Percentiles rank a stretch among this genome's conserved stretches.
These are phyloP conservation scores for Sphaeramia orbicularis DNA, from an alignment of 2,797 vertebrate species.

Conservation along the genomic window DNA sequence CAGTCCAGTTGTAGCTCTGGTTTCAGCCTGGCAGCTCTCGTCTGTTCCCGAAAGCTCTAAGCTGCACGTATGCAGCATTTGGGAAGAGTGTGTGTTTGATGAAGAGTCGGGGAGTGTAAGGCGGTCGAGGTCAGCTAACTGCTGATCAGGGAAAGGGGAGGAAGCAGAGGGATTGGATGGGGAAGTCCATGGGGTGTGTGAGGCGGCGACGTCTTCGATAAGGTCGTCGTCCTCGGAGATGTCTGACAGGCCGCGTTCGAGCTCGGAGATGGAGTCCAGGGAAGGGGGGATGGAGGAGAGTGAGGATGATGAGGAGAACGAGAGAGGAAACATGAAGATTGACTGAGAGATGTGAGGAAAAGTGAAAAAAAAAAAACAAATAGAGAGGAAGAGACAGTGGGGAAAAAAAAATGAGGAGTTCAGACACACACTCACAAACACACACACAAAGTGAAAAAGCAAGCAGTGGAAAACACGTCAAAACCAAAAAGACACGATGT, in stretches of 20 bases:
- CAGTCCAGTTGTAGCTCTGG: constrained; percentile 42
- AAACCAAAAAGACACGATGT: constrained; percentile 17
- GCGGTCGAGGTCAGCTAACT: constrained; percentile 60
- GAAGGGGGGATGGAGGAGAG: constrained; percentile 84
- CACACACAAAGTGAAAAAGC: constrained; percentile 22
- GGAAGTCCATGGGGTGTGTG: constrained; percentile 29
- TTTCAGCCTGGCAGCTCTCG: constrained; percentile 38
- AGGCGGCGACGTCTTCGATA: constrained; percentile 18
- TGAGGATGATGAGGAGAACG: constrained; percentile 85
- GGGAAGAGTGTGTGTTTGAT: constrained; percentile 78
- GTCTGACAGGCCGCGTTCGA: constrained; percentile 89
- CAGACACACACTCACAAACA: background rate
- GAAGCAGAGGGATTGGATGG: constrained; percentile 48
- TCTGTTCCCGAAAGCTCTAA: constrained; percentile 34
- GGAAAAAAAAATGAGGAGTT: background rate
- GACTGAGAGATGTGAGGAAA: constrained; percentile 73
- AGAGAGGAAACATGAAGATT: constrained; percentile 85
- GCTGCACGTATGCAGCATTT: constrained; percentile 1
- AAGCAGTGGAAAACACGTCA: constrained; percentile 18
- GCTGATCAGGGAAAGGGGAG: constrained; percentile 82
- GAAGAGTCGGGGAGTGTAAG: constrained; percentile 77
- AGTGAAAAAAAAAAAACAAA: background rate
- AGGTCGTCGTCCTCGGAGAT: constrained; percentile 91
- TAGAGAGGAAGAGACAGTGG: background rate
- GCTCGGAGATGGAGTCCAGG: constrained; percentile 89